Evolutionary conservation across 1,140 invertebrate genomes (phyloP), one percentile per base, ranked within the genome.

Genomic region (Solenopsis invicta): DNA sequence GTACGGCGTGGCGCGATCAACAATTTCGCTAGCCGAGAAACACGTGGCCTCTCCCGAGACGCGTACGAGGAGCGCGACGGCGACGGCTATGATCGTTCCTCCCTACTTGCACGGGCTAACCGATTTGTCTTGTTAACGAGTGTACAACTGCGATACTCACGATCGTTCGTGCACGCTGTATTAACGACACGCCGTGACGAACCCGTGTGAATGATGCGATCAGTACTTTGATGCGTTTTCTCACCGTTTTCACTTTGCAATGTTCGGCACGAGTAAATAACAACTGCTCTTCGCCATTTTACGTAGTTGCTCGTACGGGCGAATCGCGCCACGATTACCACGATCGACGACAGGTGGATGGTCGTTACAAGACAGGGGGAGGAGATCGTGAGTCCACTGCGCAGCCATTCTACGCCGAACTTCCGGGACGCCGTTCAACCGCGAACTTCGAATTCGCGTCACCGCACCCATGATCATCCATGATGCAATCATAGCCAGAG

Each of bases 281-380:
- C 88, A 93, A 92, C 85, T 89, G 67, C 87, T 88, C 71, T 87
- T 93, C 92, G 92, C 93, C 93, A 93, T 93, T 93, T 93, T 92
- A 92, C 67, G 87, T 77, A 67, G 86, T 74, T 64, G 84, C 81
- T 91, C 86, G 81, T 56, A 50, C 86, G 82, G 88, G 85, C 86
- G 82, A 92, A 89, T 90, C 84, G 87, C 86, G 67, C 87, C 89
- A n/a, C 62, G 29, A 80, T 37, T 62, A 37, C 62, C 50, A 76
- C 86, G 71, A 87, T 72, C 77, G 50, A 74, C 29, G 85, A 54
- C 45, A 48, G 50, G 67, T 34, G n/a, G 62, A 18, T 8, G 76
- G 61, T 41, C 61, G n/a, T 21, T 48, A 54, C 34, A 87, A 67
- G 67, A 62, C 85, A 82, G 0, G 29, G 16, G 29, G 8, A 3